Evolutionary conservation across 2,888 invertebrate species (phyloP).

Genomic region (Heliconius ethilla): DNA sequence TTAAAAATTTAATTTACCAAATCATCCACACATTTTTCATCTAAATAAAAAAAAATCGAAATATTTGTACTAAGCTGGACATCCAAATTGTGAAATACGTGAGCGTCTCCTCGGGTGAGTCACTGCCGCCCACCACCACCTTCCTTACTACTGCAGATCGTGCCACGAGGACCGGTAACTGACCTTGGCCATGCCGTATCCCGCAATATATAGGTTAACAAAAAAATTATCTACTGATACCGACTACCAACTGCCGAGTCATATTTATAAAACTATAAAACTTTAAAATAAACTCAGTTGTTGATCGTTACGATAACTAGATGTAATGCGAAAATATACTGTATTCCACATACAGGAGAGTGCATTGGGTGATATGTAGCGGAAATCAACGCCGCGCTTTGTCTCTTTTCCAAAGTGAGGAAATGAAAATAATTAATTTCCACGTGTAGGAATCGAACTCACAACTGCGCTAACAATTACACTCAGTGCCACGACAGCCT

Average conservation of each 20-base stretch:
- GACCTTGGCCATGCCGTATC: slow-evolving; percentile 38
- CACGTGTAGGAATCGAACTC: neutral
- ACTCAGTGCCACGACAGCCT: too few species aligned
- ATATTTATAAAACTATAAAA: neutral
- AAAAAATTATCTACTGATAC: slow-evolving; percentile 12
- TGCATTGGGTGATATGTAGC: neutral
- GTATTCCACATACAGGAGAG: neutral
- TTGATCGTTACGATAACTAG: neutral
- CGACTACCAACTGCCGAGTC: too few species aligned
- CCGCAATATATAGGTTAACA: slow-evolving; percentile 17
- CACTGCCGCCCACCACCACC: slow-evolving; percentile 30
- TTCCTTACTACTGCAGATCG: slow-evolving; percentile 19
- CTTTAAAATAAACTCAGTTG: too few species aligned
- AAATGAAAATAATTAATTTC: neutral
- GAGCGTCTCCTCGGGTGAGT: slow-evolving; percentile 15
- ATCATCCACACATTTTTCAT: too few species aligned
- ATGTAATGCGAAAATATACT: neutral
- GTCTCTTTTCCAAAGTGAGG: neutral
- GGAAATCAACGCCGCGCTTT: too few species aligned
- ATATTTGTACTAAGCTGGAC: neutral
- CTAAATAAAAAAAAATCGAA: neutral
- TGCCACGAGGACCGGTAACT: slow-evolving; percentile 26
- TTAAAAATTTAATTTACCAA: too few species aligned
- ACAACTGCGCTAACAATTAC: neutral
- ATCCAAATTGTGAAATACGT: neutral